Evolutionary conservation across 2,888 invertebrate species (phyloP), one percentile per base, ranked within the genome.

Genomic region (Luffia ferchaultella): DNA sequence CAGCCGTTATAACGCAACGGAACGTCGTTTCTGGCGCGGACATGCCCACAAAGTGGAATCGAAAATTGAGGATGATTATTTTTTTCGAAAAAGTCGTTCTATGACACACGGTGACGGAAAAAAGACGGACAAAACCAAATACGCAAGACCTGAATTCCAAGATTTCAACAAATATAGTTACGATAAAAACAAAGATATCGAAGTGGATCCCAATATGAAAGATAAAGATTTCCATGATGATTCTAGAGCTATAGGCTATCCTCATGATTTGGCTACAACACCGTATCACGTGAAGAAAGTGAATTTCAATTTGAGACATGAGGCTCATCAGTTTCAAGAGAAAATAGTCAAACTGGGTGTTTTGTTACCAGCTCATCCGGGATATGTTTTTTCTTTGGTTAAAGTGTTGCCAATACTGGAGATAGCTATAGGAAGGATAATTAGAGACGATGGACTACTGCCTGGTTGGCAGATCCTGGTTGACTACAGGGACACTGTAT

Each of bases 371-470:
- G 84, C 80, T 40, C 87, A 88, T 64, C 78, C 86, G 1, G 73
- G 73, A 20, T 85, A 87, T 67, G 89, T 87, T 62, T 92, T 86
- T 67, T 88, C 90, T 50, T 63, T 90, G 55, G 82, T 78, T 7
- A 88, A 88, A 65, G 88, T 92, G 49, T 68, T 92, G 61, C 91
- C 93, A 0, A 90, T 91, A 41, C 79, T 93, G 47, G 86, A 89
- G 57, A 76, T 92, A 73, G 93, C 91, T 12, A 87, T 91, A 43
- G 77, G 77, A 44, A 85, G 86, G 46, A 86, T 92, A 16, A 87
- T 88, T 1, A 78, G 84, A 47, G 63, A 82, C 45, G 85, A 85
- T 61, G 88, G 88, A 0, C 80, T 88, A 15, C 70, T 92, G 19
- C 88, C 90, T 0, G 88, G 88, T n/a, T 90, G 91, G 86, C 86